Evolutionary conservation across 1,140 invertebrate species (phyloP).

Genomic region (Anastrepha ludens): DNA sequence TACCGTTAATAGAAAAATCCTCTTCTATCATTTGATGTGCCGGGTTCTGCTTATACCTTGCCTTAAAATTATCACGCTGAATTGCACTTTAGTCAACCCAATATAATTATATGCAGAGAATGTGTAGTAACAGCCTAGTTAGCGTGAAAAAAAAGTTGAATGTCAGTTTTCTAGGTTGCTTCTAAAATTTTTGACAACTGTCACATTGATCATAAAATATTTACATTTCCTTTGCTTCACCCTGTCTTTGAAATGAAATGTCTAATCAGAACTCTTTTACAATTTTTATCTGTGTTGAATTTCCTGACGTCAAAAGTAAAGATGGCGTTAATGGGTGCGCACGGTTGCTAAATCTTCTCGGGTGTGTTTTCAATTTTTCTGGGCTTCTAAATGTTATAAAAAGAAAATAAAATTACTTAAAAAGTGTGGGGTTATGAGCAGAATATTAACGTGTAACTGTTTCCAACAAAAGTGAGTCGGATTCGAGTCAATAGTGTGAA

Average conservation of each 20-base stretch:
- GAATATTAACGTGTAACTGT: neutral
- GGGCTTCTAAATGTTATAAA: neutral
- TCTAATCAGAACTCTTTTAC: slow-evolving; percentile 1
- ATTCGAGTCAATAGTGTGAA: neutral
- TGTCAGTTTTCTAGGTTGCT: too few species aligned
- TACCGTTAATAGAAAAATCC: too few species aligned
- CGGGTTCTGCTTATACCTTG: too few species aligned
- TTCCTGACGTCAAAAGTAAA: slow-evolving; percentile 40
- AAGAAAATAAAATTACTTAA: neutral
- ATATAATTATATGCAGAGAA: too few species aligned
- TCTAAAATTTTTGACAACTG: too few species aligned
- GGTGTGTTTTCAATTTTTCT: slow-evolving; percentile 17
- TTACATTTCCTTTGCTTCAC: neutral
- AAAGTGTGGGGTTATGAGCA: neutral
- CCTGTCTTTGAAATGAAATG: neutral
- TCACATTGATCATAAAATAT: too few species aligned
- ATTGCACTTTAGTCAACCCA: too few species aligned
- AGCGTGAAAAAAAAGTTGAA: too few species aligned
- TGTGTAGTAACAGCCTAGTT: too few species aligned
- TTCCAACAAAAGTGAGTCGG: neutral
- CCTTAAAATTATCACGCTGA: too few species aligned
- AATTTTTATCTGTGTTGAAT: slow-evolving; percentile 26
- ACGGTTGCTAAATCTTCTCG: slow-evolving; percentile 14
- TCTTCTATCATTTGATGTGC: too few species aligned
- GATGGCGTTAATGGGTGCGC: slow-evolving; percentile 46